Base-by-base conservation (phyloP, 2,888 invertebrate species). In the Masnerella sp. region DNA sequence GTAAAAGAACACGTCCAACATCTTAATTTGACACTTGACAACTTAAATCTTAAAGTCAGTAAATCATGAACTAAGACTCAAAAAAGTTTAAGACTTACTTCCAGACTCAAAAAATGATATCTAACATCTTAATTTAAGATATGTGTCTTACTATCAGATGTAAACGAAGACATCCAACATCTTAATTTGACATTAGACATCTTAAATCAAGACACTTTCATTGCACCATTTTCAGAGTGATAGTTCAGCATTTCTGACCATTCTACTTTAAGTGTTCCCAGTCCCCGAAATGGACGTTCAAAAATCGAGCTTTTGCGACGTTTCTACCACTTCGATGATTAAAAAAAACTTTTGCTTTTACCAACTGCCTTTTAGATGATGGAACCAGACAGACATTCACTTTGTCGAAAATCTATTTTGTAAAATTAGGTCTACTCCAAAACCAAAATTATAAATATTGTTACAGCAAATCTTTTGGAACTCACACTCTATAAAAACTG, bases 261-360 rank as follows among this genome's bases (percentile, higher is more conserved):
- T 54, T 54, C 18, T 45, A 54, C 36, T 25, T 52, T 45, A 51
- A 56, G 42, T 62, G 62, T 70, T 62, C 58, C 42, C 34, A 14
- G 12, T 42, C 40, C 30, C 32, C 36, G 28, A 58, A 49, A 56
- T 58, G 17, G 25, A 58, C 51, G 34, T 58, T 51, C 70, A 51
- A 52, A 58, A 36, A 43, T 51, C 71, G 58, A 71, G 64, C 64
- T 71, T 71, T 59, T 59, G 11, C 20, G 59, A 59, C 45, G 7
- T 49, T 56, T 70, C 42, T 42, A 43, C 32, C 12, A 54, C 22
- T 47, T 32, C 22, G 47, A 38, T 36, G 42, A 54, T 30, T 11
- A 61, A 22, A 22, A 42, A 11, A 5, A 36, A 28, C 15, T 28
- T 42, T 45, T 51, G 30, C n/a, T 49, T 61, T 54, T 2, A 20